Conservation (phyloP, 1,140 invertebrate species). For the Phenacoccus solenopsis region DNA sequence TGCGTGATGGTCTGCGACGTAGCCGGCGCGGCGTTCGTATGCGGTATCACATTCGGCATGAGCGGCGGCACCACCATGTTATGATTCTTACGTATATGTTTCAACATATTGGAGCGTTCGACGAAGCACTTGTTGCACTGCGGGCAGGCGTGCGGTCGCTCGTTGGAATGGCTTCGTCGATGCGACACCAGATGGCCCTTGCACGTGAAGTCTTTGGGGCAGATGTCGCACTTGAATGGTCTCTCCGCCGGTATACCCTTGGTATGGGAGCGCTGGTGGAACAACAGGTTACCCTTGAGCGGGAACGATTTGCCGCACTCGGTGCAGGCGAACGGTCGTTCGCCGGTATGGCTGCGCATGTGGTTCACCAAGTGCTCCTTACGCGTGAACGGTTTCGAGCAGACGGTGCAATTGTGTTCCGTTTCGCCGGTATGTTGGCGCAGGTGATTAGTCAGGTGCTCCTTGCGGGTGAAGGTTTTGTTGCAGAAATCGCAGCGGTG, state of each 20-base stretch:
- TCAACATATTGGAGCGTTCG: slow-evolving; percentile 56
- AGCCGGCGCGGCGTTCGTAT: neutral
- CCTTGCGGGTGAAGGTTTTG: slow-evolving; percentile 66
- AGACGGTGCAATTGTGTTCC: slow-evolving; percentile 66
- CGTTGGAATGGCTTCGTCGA: slow-evolving; percentile 49
- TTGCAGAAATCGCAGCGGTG: slow-evolving; percentile 40
- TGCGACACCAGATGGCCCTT: slow-evolving; percentile 55
- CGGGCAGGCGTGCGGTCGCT: slow-evolving; percentile 62
- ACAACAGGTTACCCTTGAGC: slow-evolving; percentile 19
- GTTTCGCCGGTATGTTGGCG: slow-evolving; percentile 82
- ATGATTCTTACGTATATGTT: slow-evolving; percentile 37
- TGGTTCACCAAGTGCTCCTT: slow-evolving; percentile 83
- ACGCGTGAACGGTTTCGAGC: slow-evolving; percentile 78
- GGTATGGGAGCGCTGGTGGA: slow-evolving; percentile 83
- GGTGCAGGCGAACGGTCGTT: slow-evolving; percentile 51
- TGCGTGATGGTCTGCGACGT: neutral
- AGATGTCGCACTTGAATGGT: slow-evolving; percentile 51
- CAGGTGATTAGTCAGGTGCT: slow-evolving; percentile 63
- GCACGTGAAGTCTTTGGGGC: slow-evolving; percentile 45
- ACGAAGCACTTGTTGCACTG: slow-evolving; percentile 65
- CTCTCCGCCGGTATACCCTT: slow-evolving; percentile 71
- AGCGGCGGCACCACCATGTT: slow-evolving; percentile 8
- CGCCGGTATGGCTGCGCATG: slow-evolving; percentile 59
- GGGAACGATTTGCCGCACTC: slow-evolving; percentile 23
- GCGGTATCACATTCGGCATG: neutral